phyloP scores from a whole-genome alignment of 2,113 vertebrate species.

The Lepus americanus region DNA sequence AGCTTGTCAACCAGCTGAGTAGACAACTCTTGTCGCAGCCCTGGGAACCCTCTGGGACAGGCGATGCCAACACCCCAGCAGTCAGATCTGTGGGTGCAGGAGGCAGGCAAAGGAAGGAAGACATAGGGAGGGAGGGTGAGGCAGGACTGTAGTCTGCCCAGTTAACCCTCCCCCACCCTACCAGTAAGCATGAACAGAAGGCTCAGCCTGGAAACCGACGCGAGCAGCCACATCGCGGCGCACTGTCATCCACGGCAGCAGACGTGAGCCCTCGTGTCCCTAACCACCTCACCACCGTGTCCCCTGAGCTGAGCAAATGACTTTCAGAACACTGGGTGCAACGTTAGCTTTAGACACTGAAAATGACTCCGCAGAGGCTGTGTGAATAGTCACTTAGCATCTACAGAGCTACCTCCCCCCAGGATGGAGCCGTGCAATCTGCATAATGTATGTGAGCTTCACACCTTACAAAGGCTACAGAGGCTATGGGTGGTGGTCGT shows the following conservation, averaged over 20 bases:
- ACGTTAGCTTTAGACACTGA: constrained; percentile 32
- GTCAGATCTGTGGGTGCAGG: not conserved
- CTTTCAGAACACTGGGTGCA: not conserved
- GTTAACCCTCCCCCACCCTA: not conserved
- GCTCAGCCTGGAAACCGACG: not conserved
- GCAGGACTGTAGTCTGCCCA: not conserved
- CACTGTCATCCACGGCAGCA: not conserved
- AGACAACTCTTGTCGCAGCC: not conserved
- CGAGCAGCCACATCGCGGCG: not conserved
- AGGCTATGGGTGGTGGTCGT: not conserved
- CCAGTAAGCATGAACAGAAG: not conserved
- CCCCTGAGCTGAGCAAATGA: constrained; percentile 16
- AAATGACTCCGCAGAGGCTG: too few relatives aligned
- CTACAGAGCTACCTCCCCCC: not conserved
- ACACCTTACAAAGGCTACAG: constrained; percentile 9
- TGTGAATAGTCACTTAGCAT: not conserved
- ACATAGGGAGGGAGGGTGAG: not conserved
- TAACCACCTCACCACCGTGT: not conserved
- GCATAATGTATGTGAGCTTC: not conserved
- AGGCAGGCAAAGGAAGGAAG: not conserved
- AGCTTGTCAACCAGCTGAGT: not conserved
- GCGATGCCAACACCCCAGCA: not conserved
- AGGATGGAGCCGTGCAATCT: not conserved
- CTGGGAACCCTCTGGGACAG: not conserved
- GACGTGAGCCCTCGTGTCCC: not conserved